These are phyloP conservation scores for Planiliza haematocheilus DNA, from an alignment of 2,113 vertebrate species.

Conservation along the genomic window DNA sequence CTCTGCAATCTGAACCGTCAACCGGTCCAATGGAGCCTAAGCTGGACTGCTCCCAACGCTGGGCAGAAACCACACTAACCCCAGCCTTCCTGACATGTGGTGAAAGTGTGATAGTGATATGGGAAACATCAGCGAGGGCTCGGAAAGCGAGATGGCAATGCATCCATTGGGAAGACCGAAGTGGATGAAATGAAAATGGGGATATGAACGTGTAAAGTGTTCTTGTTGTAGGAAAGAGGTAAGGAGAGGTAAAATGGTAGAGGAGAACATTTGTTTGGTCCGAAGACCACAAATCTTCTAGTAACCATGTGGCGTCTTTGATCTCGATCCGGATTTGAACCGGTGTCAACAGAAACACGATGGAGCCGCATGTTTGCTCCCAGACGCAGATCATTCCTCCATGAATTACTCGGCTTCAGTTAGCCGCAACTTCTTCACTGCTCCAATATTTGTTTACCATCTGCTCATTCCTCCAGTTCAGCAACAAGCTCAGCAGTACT, in stretches of 20 bases:
- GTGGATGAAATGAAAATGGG: conserved; percentile 30
- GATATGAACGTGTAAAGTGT: conserved; percentile 20
- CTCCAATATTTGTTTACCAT: conserved; percentile 71
- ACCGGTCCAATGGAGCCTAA: conserved; percentile 44
- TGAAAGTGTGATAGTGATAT: conserved; percentile 64
- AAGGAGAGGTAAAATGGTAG: conserved; percentile 55
- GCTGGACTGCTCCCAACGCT: conserved; percentile 59
- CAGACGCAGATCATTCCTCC: conserved; percentile 66
- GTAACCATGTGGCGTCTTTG: conserved; percentile 74
- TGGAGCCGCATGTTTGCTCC: conserved; percentile 60
- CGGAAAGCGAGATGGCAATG: conserved; percentile 26
- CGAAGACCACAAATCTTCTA: conserved; percentile 43
- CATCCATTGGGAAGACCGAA: conserved; percentile 41
- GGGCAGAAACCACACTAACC: conserved; percentile 68
- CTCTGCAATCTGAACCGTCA: conserved; percentile 50
- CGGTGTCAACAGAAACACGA: conserved; percentile 69
- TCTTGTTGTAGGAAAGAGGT: conserved; percentile 39
- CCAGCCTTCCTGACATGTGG: conserved; percentile 71
- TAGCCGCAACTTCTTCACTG: conserved; percentile 52
- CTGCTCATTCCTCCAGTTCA: conserved; percentile 54
- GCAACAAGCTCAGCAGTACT: conserved; percentile 55
- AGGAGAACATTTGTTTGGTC: conserved; percentile 58
- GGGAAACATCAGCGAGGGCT: conserved; percentile 50
- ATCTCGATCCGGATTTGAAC: conserved; percentile 71
- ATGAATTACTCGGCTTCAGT: conserved; percentile 54